Percentiles rank a stretch among this genome's conserved stretches.
phyloP scores from a whole-genome alignment of 2,888 invertebrate species.

The Eristalis intricaria region DNA sequence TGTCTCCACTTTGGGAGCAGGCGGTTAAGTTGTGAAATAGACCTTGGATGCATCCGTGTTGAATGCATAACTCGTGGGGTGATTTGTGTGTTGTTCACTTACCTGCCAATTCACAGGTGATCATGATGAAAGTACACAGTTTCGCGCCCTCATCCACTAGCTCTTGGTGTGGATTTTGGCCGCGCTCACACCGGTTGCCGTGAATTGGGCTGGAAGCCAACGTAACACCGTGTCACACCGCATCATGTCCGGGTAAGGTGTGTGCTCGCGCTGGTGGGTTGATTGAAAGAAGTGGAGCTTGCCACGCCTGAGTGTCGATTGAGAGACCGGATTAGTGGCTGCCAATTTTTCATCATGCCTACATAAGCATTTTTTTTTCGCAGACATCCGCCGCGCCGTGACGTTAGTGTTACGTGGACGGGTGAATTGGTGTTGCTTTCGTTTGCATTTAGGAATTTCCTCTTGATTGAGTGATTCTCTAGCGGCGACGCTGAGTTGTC shows the following conservation, averaged over 20 bases:
- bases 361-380: not conserved
- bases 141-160: not conserved
- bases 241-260: constrained; percentile 42
- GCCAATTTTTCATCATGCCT: not conserved
- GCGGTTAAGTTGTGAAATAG: constrained; percentile 43
- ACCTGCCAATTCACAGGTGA: constrained; percentile 34
- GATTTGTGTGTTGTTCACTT: constrained; percentile 2
- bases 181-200: not conserved
- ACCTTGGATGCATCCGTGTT: constrained; percentile 60
- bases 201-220: constrained; percentile 41
- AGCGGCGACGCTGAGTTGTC: not conserved
- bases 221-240: constrained; percentile 6
- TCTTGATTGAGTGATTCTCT: not conserved
- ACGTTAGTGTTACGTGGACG: not conserved
- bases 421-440: not conserved
- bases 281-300: constrained; percentile 24
- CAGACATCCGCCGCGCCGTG: not conserved
- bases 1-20: constrained; percentile 21
- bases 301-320: constrained; percentile 24
- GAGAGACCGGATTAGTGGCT: not conserved
- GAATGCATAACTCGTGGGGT: constrained; percentile 14
- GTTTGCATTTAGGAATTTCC: not conserved
- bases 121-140: constrained; percentile 18
- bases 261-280: constrained; percentile 23
- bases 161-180: not conserved